Conservation (phyloP, 2,888 invertebrate genomes). For the Leucophora obtusa region DNA sequence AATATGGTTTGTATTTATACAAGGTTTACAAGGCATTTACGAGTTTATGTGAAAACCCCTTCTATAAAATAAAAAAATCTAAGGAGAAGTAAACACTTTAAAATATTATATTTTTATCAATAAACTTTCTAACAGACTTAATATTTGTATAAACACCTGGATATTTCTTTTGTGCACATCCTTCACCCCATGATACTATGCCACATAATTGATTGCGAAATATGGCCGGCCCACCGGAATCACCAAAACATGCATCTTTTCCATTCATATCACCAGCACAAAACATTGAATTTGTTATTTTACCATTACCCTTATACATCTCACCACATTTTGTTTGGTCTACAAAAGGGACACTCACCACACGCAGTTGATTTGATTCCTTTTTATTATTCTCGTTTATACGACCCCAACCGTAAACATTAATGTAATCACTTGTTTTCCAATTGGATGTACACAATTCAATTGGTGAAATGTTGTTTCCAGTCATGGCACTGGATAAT, state of each 20-base stretch:
- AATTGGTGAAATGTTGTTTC: constrained; percentile 69
- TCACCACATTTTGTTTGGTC: constrained; percentile 66
- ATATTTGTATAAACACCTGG: constrained; percentile 89
- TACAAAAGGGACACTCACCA: constrained; percentile 69
- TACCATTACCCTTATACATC: constrained; percentile 26
- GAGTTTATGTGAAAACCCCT: too few relatives aligned
- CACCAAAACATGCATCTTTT: constrained; percentile 72
- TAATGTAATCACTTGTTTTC: constrained; percentile 67
- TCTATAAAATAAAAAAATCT: too few relatives aligned
- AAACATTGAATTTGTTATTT: constrained; percentile 69
- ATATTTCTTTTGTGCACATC: constrained; percentile 80
- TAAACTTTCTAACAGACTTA: constrained; percentile 49
- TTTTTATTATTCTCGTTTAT: constrained; percentile 64
- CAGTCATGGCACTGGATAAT: constrained; percentile 67
- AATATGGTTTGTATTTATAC: too few relatives aligned
- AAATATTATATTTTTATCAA: constrained; percentile 36
- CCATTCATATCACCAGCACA: constrained; percentile 68
- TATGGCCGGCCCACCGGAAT: constrained; percentile 74
- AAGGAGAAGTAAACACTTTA: too few relatives aligned
- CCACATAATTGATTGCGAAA: constrained; percentile 79
- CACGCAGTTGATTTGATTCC: constrained; percentile 69
- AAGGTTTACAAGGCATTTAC: too few relatives aligned
- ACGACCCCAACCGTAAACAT: constrained; percentile 74
- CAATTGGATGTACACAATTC: constrained; percentile 67
- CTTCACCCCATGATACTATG: constrained; percentile 82